phyloP scores from a whole-genome alignment of 2,113 vertebrate species.

The Eidolon helvum region DNA sequence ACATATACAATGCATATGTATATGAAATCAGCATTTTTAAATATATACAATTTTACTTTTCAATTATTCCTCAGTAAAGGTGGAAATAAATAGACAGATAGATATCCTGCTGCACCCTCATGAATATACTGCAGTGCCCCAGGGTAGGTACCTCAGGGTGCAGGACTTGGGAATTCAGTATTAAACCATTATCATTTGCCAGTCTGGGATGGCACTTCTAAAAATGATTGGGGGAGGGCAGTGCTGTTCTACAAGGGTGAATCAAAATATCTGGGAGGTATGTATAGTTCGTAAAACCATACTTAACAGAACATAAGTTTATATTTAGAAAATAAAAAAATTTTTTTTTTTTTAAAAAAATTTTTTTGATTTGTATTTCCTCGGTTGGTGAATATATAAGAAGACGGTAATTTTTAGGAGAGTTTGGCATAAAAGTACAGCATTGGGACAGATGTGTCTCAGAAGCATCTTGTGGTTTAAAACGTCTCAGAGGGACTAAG shows the following conservation, averaged over 20 bases:
- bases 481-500: background rate
- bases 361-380: constrained; percentile 28
- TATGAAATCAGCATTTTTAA: background rate
- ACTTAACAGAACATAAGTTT: background rate
- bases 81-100: background rate
- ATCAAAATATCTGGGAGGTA: background rate
- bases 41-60: background rate
- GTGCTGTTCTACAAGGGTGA: background rate
- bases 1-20: background rate
- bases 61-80: background rate
- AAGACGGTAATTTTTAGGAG: constrained; percentile 14
- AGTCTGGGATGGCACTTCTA: background rate
- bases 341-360: no score
- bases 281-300: background rate
- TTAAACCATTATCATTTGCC: background rate
- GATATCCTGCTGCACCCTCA: background rate
- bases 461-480: background rate
- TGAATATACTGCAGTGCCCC: background rate
- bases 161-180: background rate
- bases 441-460: background rate
- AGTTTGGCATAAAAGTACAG: background rate
- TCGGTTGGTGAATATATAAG: background rate
- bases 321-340: background rate
- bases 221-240: background rate
- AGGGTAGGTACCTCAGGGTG: background rate